These are phyloP conservation scores for Eublepharis macularius DNA, from an alignment of 2,113 vertebrate genomes.

Conservation along the genomic window DNA sequence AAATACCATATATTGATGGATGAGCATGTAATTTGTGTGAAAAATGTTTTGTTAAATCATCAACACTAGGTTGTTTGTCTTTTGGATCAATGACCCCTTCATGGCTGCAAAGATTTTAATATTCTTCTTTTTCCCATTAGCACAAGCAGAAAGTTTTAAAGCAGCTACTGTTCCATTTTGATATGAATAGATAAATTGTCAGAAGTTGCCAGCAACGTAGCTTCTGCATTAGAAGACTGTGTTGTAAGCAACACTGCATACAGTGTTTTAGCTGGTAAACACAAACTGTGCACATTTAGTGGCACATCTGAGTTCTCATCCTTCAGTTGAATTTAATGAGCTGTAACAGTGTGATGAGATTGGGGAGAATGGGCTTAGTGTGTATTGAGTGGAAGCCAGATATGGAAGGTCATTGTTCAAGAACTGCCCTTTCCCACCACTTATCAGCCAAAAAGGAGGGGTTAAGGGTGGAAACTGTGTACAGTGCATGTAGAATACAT, in stretches of 20 bases:
- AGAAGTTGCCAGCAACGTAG: constrained; percentile 62
- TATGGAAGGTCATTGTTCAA: constrained; percentile 58
- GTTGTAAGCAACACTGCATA: constrained; percentile 65
- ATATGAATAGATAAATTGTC: constrained; percentile 77
- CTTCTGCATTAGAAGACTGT: constrained; percentile 47
- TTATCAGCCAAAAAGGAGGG: constrained; percentile 49
- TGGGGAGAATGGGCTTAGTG: constrained; percentile 64
- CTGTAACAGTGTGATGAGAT: constrained; percentile 49
- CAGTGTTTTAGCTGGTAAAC: constrained; percentile 72
- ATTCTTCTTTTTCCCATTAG: constrained; percentile 53
- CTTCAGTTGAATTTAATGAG: constrained; percentile 68
- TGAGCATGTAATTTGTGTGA: constrained; percentile 69
- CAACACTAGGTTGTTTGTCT: constrained; percentile 71
- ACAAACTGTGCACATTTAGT: constrained; percentile 62
- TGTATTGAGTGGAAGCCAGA: constrained; percentile 61
- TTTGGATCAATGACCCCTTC: constrained; percentile 58
- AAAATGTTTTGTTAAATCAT: constrained; percentile 71
- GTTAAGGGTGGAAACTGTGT: constrained; percentile 34
- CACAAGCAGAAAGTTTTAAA: constrained; percentile 65
- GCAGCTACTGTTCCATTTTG: constrained; percentile 60
- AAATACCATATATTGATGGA: constrained; percentile 55
- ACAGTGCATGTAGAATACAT: constrained; percentile 38
- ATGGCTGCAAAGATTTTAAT: constrained; percentile 64
- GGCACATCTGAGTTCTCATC: constrained; percentile 58
- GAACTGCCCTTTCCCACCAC: constrained; percentile 69